Percentiles rank a stretch among this genome's conserved stretches.
phyloP scores from a whole-genome alignment of 2,888 invertebrate genomes.

The Cephus pygmeus region DNA sequence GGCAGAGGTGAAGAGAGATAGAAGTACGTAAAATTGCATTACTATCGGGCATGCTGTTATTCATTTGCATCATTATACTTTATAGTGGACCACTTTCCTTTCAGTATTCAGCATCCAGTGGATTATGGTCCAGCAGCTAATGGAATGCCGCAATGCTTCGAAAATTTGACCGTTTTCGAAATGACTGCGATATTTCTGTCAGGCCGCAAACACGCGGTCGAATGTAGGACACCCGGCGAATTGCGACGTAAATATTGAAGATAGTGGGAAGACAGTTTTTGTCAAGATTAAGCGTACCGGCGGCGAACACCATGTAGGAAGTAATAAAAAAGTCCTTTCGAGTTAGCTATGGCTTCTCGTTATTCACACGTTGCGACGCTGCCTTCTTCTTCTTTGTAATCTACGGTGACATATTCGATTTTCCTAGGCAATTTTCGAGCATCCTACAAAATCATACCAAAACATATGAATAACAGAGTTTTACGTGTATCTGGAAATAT shows the following conservation, averaged over 20 bases:
- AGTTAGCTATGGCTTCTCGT: not conserved
- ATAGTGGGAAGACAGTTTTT: slow-evolving; percentile 34
- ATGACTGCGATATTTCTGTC: slow-evolving; percentile 35
- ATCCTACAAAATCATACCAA: not conserved
- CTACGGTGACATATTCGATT: not conserved
- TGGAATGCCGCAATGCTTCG: not conserved
- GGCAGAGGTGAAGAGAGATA: slow-evolving; percentile 14
- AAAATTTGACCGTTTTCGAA: slow-evolving; percentile 17
- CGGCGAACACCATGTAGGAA: not conserved
- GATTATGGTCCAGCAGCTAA: not conserved
- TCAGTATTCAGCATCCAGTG: not conserved
- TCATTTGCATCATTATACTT: slow-evolving; percentile 40
- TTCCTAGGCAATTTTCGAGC: not conserved
- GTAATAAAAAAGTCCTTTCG: slow-evolving; percentile 3
- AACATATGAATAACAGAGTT: not conserved
- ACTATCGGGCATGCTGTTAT: slow-evolving; percentile 34
- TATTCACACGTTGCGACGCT: not conserved
- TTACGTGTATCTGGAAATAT: not conserved
- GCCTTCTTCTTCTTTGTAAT: not conserved
- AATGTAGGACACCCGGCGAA: slow-evolving; percentile 33
- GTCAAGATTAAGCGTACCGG: slow-evolving; percentile 43
- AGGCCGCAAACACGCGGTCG: slow-evolving; percentile 12
- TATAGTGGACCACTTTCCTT: slow-evolving; percentile 1
- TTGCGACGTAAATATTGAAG: slow-evolving; percentile 54
- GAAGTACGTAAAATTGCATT: slow-evolving; percentile 35